These are phyloP conservation scores for Monoplex corrugatus DNA, from an alignment of 2,888 invertebrate genomes.

Conservation along the genomic window DNA sequence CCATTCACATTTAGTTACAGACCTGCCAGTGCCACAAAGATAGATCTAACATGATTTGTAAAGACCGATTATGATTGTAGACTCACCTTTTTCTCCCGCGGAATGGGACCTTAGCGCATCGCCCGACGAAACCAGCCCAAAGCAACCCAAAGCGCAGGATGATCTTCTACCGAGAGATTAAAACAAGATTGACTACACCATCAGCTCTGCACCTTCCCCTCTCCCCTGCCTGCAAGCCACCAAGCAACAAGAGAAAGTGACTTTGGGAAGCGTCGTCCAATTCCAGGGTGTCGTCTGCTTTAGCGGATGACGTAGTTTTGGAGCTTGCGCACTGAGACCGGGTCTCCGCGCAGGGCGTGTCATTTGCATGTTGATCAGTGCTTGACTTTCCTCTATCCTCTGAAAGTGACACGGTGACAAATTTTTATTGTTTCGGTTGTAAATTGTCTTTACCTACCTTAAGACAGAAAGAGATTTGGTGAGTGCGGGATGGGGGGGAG, in stretches of 20 bases:
- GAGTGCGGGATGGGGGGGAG: neutral
- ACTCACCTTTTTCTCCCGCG: no score
- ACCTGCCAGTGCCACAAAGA: no score
- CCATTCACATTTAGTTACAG: no score
- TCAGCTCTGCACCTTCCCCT: no score
- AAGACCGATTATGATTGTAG: no score
- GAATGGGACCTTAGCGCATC: no score
- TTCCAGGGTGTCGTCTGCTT: neutral
- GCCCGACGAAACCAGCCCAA: no score
- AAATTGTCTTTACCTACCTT: neutral
- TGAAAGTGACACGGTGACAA: slow-evolving; percentile 5
- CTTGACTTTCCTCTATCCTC: neutral
- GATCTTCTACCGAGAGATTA: no score
- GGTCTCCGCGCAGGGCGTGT: neutral
- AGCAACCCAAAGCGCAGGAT: no score
- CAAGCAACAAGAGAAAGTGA: slow-evolving; percentile 12
- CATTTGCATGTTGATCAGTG: neutral
- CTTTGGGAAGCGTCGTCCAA: neutral
- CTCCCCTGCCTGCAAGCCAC: no score
- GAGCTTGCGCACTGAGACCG: neutral
- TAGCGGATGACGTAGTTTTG: neutral
- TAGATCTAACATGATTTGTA: no score
- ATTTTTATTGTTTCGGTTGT: neutral
- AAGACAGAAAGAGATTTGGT: neutral
- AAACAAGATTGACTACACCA: no score